Evolutionary conservation across 2,113 vertebrate species (phyloP), one percentile per base, ranked within the genome.

Genomic region (Calidris pugnax): DNA sequence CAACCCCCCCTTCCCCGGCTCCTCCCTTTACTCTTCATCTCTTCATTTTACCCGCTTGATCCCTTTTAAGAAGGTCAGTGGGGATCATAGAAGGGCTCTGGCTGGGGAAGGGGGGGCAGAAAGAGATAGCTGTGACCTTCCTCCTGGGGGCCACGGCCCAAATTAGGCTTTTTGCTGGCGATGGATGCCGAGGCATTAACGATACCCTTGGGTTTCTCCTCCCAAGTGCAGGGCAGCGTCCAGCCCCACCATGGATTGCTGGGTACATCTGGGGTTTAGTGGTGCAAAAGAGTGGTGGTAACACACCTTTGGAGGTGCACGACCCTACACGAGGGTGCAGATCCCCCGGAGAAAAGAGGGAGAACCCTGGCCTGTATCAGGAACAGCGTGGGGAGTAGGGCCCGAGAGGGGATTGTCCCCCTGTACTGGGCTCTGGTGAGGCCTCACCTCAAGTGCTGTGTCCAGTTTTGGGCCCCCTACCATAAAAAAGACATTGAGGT

Each of bases 41-140:
- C 87, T 66, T 35, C 82, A 64, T 69, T 95, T 76, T 28, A n/a
- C 0, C 3, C 7, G 0, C n/a, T 68, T 91, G 97, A 98, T 97
- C 97, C 97, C 96, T 97, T 97, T 97, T 98, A 97, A 97, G 95
- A n/a, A 97, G 96, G 97, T 97, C 97, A 93, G 83, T 1, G 0
- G 9, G 85, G 87, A 95, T 90, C 90, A 41, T 2, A 86, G 95
- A 92, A 74, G 0, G 22, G 37, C 1, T 20, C 74, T 68, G 82
- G 56, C 81, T 91, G 74, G 55, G 50, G 50, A 3, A 90, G 57
- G 0, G 39, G 51, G 56, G 73, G 16, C 48, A 79, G 75, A 19
- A 39, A 64, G 90, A 77, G 79, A 91, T 43, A 86, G 67, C 3
- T 51, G 71, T 62, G 41, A 39, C 78, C 60, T 81, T 66, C 71